Evolutionary conservation across 1,140 invertebrate genomes (phyloP), one percentile per base, ranked within the genome.

Genomic region (Drosophila pallidifrons): DNA sequence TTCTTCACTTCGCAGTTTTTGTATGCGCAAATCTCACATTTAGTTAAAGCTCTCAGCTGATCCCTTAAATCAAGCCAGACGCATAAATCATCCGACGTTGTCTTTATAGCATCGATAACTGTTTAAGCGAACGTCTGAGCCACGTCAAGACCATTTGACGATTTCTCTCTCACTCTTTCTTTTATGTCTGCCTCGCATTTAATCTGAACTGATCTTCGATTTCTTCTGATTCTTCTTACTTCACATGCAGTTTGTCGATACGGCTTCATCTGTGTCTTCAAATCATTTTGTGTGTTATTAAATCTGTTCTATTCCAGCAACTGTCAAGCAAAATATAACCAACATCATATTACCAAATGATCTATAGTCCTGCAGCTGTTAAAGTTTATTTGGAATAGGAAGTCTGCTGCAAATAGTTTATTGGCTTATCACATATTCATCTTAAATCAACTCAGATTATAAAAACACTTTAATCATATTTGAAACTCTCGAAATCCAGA

Each of bases 31-130:
- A 65, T 68, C 64, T 65, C 38, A 63, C 16, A 65, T 35, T 64
- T 20, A 59, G 46, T 45, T 41, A 54, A 66, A 75, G 66, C 64
- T 83, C 51, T 79, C 70, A 79, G 81, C 72, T 87, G 83, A 88
- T 89, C 83, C 74, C 77, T 73, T 83, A 73, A 79, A 68, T 74
- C 82, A 67, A 54, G 63, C 85, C 83, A 88, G 83, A 88, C 83
- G 75, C 85, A 88, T 88, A 88, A 88, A 88, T 88, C 83, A 88
- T 81, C 69, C 64, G 52, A 20, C 41, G 5, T 16, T 13, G 2
- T 46, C 71, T 77, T 72, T 75, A 64, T 55, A 60, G 70, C 77
- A 89, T 85, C 85, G 65, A 89, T 88, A 88, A 88, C 83, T 87
- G 85, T 87, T 71, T 54, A 49, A 46, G 38, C 25, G 15, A 54